Evolutionary conservation across 2,888 invertebrate species (phyloP).

Genomic region (Rotaria macrura): DNA sequence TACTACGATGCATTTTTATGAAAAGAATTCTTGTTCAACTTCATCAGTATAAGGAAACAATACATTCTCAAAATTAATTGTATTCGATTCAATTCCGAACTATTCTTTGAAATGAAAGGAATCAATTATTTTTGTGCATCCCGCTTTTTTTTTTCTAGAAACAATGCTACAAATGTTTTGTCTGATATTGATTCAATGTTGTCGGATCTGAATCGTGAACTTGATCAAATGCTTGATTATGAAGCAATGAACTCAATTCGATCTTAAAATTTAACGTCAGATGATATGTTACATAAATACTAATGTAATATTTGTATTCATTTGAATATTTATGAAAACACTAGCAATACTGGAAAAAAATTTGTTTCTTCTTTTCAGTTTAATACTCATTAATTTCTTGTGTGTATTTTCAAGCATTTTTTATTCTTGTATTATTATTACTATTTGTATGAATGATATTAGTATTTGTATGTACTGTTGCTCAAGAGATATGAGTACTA

Average conservation of each 20-base stretch:
- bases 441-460: background rate
- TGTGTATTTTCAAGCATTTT: background rate
- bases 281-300: background rate
- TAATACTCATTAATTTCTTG: no score
- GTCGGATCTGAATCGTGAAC: conserved; percentile 86
- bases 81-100: no score
- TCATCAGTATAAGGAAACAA: no score
- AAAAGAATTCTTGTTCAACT: no score
- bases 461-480: background rate
- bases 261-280: background rate
- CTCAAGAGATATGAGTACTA: background rate
- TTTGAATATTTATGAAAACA: no score
- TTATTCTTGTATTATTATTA: background rate
- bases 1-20: no score
- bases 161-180: conserved; percentile 37
- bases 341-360: background rate
- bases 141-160: background rate
- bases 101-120: no score
- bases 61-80: no score
- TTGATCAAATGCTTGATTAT: conserved; percentile 76
- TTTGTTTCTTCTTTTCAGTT: background rate
- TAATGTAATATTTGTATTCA: background rate
- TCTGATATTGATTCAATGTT: conserved; percentile 96
- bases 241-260: conserved; percentile 35
- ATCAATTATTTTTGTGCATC: no score